These are phyloP conservation scores for Chloropsis hardwickii DNA, from an alignment of 2,113 vertebrate species.

Conservation along the genomic window DNA sequence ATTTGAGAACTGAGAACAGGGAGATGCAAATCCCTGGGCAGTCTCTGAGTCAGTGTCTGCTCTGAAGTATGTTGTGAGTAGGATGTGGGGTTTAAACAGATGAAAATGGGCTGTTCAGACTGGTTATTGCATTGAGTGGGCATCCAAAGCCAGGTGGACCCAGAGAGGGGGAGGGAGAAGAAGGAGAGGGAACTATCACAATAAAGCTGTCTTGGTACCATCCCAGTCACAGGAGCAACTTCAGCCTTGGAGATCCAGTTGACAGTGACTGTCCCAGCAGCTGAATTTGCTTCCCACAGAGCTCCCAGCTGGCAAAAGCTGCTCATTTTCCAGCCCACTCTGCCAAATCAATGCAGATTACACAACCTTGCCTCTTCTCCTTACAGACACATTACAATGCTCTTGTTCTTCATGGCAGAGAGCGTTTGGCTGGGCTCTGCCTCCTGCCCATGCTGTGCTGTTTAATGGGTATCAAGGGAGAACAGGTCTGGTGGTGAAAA, in stretches of 20 bases:
- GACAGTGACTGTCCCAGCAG: constrained; percentile 9
- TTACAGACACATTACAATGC: constrained; percentile 8
- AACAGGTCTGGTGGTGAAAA: background rate
- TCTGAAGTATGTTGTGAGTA: background rate
- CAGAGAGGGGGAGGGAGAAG: background rate
- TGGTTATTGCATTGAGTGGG: background rate
- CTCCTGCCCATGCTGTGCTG: background rate
- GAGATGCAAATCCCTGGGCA: background rate
- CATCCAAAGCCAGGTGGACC: background rate
- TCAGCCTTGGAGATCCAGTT: background rate
- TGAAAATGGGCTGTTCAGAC: background rate
- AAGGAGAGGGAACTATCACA: background rate
- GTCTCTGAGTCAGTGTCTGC: background rate
- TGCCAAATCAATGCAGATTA: constrained; percentile 60
- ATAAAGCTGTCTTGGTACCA: background rate
- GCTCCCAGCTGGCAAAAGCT: constrained; percentile 26
- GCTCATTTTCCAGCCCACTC: constrained; percentile 45
- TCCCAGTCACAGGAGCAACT: background rate
- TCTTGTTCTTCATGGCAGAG: constrained; percentile 29
- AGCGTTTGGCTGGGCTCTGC: constrained; percentile 28
- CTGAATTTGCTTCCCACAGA: constrained; percentile 44
- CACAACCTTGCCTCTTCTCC: constrained; percentile 39
- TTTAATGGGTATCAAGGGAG: background rate
- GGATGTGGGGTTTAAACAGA: background rate
- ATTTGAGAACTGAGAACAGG: background rate